Conservation (phyloP, 2,113 vertebrate species). For the Ginglymostoma cirratum region DNA sequence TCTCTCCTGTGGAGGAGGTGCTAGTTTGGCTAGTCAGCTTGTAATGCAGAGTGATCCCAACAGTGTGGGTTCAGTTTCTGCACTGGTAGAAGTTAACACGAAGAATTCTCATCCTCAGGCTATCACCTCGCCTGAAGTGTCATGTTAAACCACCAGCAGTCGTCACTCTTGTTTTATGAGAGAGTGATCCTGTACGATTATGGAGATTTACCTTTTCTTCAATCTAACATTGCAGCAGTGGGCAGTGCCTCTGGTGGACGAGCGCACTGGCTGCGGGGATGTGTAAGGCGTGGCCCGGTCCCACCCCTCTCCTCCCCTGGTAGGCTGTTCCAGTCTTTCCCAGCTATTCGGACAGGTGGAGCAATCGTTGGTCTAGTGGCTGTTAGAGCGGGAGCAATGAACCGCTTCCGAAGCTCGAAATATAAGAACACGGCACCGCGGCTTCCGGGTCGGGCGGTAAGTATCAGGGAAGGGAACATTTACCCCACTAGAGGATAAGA, state of each 20-base stretch:
- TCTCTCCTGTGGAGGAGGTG: too few species aligned
- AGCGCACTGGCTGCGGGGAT: not conserved
- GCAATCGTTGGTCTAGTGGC: not conserved
- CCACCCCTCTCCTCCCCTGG: not conserved
- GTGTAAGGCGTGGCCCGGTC: not conserved
- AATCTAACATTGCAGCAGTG: not conserved
- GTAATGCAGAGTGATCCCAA: too few species aligned
- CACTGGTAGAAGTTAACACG: too few species aligned
- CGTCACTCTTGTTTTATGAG: too few species aligned
- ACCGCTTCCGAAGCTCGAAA: slow-evolving; percentile 83
- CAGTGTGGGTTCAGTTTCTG: too few species aligned
- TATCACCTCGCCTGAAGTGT: too few species aligned
- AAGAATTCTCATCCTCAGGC: too few species aligned
- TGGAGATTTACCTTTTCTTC: too few species aligned
- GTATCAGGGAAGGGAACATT: slow-evolving; percentile 40
- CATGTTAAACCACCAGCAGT: too few species aligned
- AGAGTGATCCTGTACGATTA: too few species aligned
- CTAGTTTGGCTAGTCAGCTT: too few species aligned
- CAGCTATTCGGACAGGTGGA: not conserved
- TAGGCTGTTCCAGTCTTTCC: not conserved
- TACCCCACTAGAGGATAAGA: too few species aligned
- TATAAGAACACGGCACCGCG: slow-evolving; percentile 80
- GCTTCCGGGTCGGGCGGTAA: slow-evolving; percentile 73
- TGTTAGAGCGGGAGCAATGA: slow-evolving; percentile 58
- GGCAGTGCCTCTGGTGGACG: not conserved